phyloP scores from a whole-genome alignment of 2,113 vertebrate species.

The Machaerirhynchus nigripectus region DNA sequence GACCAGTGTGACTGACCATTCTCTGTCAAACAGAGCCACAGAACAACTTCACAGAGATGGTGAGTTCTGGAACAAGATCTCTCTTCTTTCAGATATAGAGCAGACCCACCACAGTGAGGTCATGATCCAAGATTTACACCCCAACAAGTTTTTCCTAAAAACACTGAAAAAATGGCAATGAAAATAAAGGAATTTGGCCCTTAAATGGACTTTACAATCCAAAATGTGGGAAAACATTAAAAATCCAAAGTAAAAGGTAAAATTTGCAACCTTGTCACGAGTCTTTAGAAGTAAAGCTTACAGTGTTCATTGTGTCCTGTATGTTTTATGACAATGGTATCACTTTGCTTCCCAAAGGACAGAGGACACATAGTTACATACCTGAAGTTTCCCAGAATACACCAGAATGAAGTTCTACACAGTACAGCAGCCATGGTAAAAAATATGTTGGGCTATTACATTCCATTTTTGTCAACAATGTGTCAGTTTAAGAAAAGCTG shows the following conservation, averaged over 20 bases:
- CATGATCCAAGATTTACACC: not conserved
- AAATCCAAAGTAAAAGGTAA: not conserved
- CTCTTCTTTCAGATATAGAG: not conserved
- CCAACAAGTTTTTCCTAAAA: not conserved
- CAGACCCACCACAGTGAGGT: not conserved
- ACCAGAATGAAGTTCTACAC: not conserved
- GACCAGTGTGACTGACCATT: not conserved
- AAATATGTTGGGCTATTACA: not conserved
- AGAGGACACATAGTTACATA: not conserved
- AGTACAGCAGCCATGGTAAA: not conserved
- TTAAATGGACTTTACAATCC: not conserved
- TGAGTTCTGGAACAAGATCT: not conserved
- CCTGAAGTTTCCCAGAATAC: not conserved
- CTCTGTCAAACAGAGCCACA: not conserved
- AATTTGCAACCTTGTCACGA: not conserved
- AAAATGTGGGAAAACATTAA: not conserved
- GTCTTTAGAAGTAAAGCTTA: not conserved
- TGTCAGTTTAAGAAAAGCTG: not conserved
- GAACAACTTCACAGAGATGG: not conserved
- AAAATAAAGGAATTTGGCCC: not conserved
- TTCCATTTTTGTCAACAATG: not conserved
- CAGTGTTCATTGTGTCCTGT: not conserved
- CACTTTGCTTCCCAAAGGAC: not conserved
- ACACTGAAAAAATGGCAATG: not conserved
- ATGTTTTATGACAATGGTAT: not conserved